Evolutionary conservation across 2,113 vertebrate species (phyloP).

Genomic region (Struthio camelus): DNA sequence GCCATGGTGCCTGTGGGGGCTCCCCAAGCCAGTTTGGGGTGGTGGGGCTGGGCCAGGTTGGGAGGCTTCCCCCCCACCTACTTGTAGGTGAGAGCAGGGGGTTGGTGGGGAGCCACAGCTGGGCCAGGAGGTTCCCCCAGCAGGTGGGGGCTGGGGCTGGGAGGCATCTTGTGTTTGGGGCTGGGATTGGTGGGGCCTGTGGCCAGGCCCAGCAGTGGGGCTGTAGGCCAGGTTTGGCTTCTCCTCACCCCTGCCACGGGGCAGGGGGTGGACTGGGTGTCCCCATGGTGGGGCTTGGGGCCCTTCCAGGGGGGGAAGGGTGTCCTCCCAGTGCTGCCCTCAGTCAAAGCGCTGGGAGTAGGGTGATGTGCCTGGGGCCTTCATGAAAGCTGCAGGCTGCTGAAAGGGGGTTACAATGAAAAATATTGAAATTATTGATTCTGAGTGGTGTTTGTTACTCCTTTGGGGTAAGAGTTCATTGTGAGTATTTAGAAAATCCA

Average conservation of each 20-base stretch:
- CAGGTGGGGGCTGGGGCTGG: too few relatives aligned
- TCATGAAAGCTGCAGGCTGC: not conserved
- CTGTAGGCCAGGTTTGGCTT: too few relatives aligned
- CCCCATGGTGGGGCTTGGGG: too few relatives aligned
- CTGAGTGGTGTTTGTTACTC: not conserved
- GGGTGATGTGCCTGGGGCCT: too few relatives aligned
- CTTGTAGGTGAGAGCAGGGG: not conserved
- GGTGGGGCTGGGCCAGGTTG: not conserved
- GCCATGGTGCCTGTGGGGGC: too few relatives aligned
- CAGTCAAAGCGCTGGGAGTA: not conserved
- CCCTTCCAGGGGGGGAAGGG: accelerated
- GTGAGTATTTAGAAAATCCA: not conserved
- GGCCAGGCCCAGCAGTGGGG: too few relatives aligned
- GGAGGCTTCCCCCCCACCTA: not conserved
- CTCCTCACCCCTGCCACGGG: too few relatives aligned
- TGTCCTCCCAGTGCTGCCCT: not conserved
- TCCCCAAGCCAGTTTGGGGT: too few relatives aligned
- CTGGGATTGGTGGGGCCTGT: not conserved
- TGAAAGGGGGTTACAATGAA: not conserved
- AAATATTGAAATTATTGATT: not conserved
- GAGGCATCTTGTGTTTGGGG: not conserved
- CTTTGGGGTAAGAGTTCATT: not conserved
- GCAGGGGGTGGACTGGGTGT: too few relatives aligned
- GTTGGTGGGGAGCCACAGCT: not conserved
- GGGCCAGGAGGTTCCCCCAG: not conserved